Conservation (phyloP, 53 echinoderm and acorn worm genomes). For the Temnopleurus reevesii region DNA sequence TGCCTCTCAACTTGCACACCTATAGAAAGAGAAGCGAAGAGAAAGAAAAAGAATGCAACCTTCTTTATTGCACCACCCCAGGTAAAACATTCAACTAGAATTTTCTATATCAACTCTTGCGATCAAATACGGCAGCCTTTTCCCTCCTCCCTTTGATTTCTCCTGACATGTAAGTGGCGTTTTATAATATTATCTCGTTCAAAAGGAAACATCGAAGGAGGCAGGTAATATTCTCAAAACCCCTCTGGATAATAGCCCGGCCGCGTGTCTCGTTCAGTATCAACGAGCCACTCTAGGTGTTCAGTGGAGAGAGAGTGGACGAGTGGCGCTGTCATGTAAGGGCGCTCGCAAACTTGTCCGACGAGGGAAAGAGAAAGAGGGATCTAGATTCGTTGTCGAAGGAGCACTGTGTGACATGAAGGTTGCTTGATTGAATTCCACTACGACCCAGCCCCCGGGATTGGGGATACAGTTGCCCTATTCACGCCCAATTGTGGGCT, state of each 20-base stretch:
- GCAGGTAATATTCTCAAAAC: constrained; percentile 46
- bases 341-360: not conserved
- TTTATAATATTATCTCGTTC: constrained; percentile 52
- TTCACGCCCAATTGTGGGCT: constrained; percentile 23
- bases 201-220: constrained; percentile 27
- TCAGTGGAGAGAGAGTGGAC: constrained; percentile 32
- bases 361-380: constrained; percentile 25
- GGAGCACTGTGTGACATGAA: constrained; percentile 32
- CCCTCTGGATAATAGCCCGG: constrained; percentile 48
- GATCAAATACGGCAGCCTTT: constrained; percentile 45
- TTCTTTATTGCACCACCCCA: constrained; percentile 44
- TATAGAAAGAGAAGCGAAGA: constrained; percentile 5
- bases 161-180: constrained; percentile 51
- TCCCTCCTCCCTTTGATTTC: constrained; percentile 37
- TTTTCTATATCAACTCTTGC: constrained; percentile 34
- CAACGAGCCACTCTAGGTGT: constrained; percentile 42
- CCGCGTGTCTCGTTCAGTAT: constrained; percentile 48
- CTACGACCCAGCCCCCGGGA: constrained; percentile 2
- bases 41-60: constrained; percentile 22
- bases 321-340: constrained; percentile 1
- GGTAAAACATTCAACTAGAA: constrained; percentile 40
- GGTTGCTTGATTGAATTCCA: constrained; percentile 39
- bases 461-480: constrained; percentile 22
- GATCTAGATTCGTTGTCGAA: not conserved
- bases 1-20: constrained; percentile 31